These are phyloP conservation scores for Muscicapa comitata DNA, from an alignment of 2,797 vertebrate genomes.

Conservation along the genomic window DNA sequence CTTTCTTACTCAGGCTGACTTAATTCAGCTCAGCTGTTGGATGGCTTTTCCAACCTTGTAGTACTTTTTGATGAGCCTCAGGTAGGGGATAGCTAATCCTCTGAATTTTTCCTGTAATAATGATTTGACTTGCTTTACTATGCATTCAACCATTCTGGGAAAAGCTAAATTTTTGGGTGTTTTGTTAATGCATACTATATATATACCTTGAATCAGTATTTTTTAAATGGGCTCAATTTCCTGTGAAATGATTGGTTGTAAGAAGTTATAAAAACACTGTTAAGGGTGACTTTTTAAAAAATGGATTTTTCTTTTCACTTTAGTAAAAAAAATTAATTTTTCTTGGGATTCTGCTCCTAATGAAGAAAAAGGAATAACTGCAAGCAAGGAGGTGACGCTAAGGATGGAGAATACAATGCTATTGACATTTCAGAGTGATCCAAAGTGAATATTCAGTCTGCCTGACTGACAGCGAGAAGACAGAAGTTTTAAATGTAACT, in stretches of 20 bases:
- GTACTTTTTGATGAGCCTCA: background rate
- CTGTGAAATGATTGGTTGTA: background rate
- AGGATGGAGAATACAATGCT: background rate
- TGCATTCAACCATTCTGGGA: background rate
- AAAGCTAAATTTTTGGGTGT: background rate
- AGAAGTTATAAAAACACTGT: background rate
- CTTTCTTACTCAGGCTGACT: background rate
- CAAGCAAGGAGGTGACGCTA: background rate
- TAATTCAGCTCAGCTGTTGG: background rate
- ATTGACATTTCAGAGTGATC: background rate
- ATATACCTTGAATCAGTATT: background rate
- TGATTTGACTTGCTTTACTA: background rate
- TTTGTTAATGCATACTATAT: background rate
- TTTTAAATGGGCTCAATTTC: background rate
- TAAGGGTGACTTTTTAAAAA: background rate
- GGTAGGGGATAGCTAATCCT: background rate
- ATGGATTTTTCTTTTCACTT: background rate
- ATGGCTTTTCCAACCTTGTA: background rate
- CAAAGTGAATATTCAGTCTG: background rate
- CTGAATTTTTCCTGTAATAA: background rate
- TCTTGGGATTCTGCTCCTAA: background rate
- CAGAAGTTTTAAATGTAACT: background rate
- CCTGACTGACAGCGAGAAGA: background rate
- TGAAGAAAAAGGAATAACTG: background rate
- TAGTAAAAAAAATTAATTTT: background rate